A percentile compares a stretch with the other conserved stretches of the same genome.
Evolutionary conservation across 1,140 invertebrate species (phyloP).

Genomic region (Pomacea maculata): DNA sequence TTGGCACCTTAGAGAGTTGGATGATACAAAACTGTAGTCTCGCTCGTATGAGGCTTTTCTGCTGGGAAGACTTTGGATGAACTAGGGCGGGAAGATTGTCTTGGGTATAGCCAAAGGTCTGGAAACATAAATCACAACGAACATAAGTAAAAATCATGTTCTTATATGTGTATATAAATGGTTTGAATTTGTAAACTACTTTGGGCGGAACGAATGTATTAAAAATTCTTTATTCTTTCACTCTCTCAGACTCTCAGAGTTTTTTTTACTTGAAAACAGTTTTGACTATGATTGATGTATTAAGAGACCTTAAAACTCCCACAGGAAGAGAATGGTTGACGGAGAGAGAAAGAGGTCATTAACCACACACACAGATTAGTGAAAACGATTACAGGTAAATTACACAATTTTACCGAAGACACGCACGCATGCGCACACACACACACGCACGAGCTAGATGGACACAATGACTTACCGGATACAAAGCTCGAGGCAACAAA

Average conservation of each 20-base stretch:
- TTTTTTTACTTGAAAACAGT: neutral
- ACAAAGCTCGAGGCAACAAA: too few species aligned
- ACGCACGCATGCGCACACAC: neutral
- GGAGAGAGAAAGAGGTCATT: neutral
- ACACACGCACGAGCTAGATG: neutral
- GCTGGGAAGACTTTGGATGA: too few species aligned
- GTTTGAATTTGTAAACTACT: neutral
- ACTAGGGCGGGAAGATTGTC: too few species aligned
- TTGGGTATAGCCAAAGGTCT: too few species aligned
- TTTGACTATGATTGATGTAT: neutral
- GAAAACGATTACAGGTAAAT: neutral
- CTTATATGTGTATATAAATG: neutral
- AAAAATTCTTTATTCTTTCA: too few species aligned
- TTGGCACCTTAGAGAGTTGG: too few species aligned
- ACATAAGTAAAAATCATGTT: neutral
- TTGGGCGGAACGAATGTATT: neutral
- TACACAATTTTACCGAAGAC: neutral
- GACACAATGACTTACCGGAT: neutral
- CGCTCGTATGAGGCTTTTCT: too few species aligned
- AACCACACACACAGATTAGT: too few species aligned
- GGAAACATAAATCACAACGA: neutral
- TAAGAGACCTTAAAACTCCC: too few species aligned
- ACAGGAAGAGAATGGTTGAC: neutral
- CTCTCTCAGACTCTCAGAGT: too few species aligned
- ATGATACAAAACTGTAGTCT: too few species aligned